Evolutionary conservation across 2,888 invertebrate species (phyloP), one percentile per base, ranked within the genome.

Genomic region (Agrochola lota): DNA sequence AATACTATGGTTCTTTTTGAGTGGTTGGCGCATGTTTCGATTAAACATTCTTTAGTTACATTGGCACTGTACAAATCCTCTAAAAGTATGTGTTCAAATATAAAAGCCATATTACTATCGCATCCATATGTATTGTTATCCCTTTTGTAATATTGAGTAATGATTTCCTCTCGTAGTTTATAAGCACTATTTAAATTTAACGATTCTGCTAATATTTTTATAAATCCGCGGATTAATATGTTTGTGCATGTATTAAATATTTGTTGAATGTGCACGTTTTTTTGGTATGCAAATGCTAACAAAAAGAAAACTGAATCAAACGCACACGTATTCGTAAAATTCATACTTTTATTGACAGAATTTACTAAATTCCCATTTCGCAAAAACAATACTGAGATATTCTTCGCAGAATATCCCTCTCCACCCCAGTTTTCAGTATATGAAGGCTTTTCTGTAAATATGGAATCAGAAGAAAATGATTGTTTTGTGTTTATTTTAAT

Each of bases 361-460:
- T 70, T 70, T 40, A 59, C 70, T 43, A 70, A 75, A 75, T 75
- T 70, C 70, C 70, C 70, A 70, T 75, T 70, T 75, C 60, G 70
- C 75, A 75, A 15, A 76, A 76, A 71, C 76, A 64, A 64, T 23
- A 76, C 30, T 71, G 60, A 35, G 46, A 64, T 52, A 77, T 77
- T 64, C 55, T 71, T 30, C 8, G 11, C n/a, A 75, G 72, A 57
- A 66, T 64, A 73, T 73, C 75, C 68, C 74, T 62, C 68, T 62
- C 67, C 68, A 49, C 73, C 60, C 68, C 55, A 68, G 74, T 62
- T 68, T 68, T 68, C 68, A 68, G 62, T 68, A 68, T 62, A 74
- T 40, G 60, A 68, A 0, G 60, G 68, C n/a, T 68, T 74, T 68
- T 23, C 68, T 55, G 52, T 55, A 55, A 55, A 55, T 55, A 55